Percentiles rank a stretch among this genome's conserved stretches.
These are phyloP conservation scores for Copidosoma floridanum DNA, from an alignment of 1,140 invertebrate genomes.

Conservation along the genomic window DNA sequence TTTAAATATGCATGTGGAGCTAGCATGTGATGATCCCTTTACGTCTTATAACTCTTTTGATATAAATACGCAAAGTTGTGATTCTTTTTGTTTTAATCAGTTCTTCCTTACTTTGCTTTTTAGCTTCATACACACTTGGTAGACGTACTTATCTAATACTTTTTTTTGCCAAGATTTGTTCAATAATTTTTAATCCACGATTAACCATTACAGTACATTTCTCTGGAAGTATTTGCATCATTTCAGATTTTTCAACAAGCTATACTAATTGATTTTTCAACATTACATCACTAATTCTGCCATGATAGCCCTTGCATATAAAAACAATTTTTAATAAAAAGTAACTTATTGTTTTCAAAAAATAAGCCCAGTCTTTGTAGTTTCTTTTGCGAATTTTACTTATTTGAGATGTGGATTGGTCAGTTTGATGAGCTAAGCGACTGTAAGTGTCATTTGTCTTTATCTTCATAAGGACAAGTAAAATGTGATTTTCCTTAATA, in stretches of 20 bases:
- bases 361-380: too few relatives aligned
- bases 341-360: too few relatives aligned
- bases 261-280: too few relatives aligned
- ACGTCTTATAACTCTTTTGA: conserved; percentile 46
- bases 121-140: conserved; percentile 37
- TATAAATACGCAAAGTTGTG: conserved; percentile 46
- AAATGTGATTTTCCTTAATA: too few relatives aligned
- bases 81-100: conserved; percentile 43
- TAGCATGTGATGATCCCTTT: conserved; percentile 46
- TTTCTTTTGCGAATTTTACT: too few relatives aligned
- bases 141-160: conserved; percentile 41
- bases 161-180: conserved; percentile 32
- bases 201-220: conserved; percentile 41
- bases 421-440: too few relatives aligned
- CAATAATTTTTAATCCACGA: conserved; percentile 43
- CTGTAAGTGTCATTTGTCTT: too few relatives aligned
- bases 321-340: conserved; percentile 49
- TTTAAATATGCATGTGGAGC: conserved; percentile 41
- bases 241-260: conserved; percentile 44
- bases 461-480: too few relatives aligned
- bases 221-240: conserved; percentile 34
- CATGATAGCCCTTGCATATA: conserved; percentile 46
- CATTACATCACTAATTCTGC: conserved; percentile 42
- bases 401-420: too few relatives aligned
- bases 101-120: conserved; percentile 36